Base-by-base conservation (phyloP, 2,113 vertebrate species). In the Colinus virginianus region DNA sequence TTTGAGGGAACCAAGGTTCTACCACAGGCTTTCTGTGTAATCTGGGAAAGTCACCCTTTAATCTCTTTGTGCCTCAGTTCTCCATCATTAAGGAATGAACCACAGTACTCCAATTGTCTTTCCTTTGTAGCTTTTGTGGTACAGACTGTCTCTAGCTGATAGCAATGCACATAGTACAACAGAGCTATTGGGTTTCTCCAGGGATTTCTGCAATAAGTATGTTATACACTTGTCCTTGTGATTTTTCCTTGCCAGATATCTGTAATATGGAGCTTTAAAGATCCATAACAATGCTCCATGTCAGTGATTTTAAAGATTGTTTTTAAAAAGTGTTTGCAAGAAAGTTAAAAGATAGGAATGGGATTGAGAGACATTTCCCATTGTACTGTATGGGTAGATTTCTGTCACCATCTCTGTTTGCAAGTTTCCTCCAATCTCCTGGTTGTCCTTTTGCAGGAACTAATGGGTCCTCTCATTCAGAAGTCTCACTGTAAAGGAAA, bases 111-210 rank as follows among this genome's bases (percentile, higher is more conserved):
- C 62, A 38, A 87, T 94, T 92, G 67, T 80, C 42, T 80, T 94
- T 63, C 28, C 42, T 61, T 34, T 67, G 76, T 74, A 61, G 76
- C 49, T 88, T 80, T 90, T 95, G 96, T 88, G 93, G 90, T 89
- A 48, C 36, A 95, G 96, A 95, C 88, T 93, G 85, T 96, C 93
- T 96, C 90, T 88, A 88, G 51, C 81, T 86, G 84, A 90, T 74
- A 90, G 34, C 49, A 88, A 11, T 70, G 32, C 46, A 46, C 25
- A 91, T 82, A 74, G 32, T 38, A 70, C 25, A 83, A 32, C 6
- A 51, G 49, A 70, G 13, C 14, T 80, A 38, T 25, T 2, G 3
- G 23, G 1, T 59, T 82, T 87, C 71, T 32, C 51, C 49, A 38
- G 59, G 42, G 82, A 74, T 20, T 70, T 88, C 63, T 85, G 59